Evolutionary conservation across 2,797 vertebrate species (phyloP).

Genomic region (Sparidentex hasta): DNA sequence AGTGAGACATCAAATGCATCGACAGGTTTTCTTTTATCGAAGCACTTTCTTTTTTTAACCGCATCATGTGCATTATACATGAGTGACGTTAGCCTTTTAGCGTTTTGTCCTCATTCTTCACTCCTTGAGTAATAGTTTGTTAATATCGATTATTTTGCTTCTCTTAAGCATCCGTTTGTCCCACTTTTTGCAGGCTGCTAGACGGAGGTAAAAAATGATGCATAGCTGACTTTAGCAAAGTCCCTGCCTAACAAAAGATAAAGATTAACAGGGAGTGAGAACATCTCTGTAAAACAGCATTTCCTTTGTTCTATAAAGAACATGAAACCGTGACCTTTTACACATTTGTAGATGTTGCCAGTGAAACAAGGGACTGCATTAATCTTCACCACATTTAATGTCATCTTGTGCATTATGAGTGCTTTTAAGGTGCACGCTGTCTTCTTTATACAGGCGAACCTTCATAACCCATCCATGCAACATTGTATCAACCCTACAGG

Average conservation of each 20-base stretch:
- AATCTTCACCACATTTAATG: slow-evolving; percentile 20
- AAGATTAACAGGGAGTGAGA: slow-evolving; percentile 5
- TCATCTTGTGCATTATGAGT: slow-evolving; percentile 34
- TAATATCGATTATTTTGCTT: slow-evolving; percentile 20
- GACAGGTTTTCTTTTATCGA: slow-evolving; percentile 21
- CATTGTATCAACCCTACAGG: slow-evolving; percentile 36
- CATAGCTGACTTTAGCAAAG: slow-evolving; percentile 1
- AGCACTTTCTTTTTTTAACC: slow-evolving; percentile 2
- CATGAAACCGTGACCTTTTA: slow-evolving; percentile 50
- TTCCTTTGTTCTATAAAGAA: slow-evolving; percentile 33
- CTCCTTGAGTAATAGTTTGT: neutral
- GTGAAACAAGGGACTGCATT: slow-evolving; percentile 4
- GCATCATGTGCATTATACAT: neutral
- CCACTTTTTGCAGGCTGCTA: neutral
- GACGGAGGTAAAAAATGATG: neutral
- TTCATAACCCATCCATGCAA: slow-evolving; percentile 36
- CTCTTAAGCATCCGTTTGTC: neutral
- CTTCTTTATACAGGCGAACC: slow-evolving; percentile 17
- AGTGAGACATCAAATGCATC: slow-evolving; percentile 52
- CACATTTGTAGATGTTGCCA: slow-evolving; percentile 12
- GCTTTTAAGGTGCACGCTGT: slow-evolving; percentile 27
- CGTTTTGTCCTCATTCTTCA: neutral
- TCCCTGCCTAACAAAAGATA: slow-evolving; percentile 2
- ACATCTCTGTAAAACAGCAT: slow-evolving; percentile 20
- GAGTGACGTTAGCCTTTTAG: neutral